Base-by-base conservation (phyloP, 2,797 vertebrate genomes). In the Takifugu rubripes region DNA sequence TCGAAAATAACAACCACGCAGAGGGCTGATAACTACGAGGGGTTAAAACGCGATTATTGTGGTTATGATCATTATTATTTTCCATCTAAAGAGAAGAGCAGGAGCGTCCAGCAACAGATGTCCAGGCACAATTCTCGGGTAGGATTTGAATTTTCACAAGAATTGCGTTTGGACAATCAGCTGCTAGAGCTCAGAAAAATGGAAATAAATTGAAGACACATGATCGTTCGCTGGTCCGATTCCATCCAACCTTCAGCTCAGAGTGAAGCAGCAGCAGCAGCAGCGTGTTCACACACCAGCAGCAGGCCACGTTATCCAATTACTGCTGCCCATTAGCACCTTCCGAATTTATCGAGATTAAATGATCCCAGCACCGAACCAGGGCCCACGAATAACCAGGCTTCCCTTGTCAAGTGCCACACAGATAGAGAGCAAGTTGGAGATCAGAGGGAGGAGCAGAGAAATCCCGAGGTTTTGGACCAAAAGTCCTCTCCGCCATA, bases 61-160 rank as follows among this genome's bases (percentile, higher is more conserved):
- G 1, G 8, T 29, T 29, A 31, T 5, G 7, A 31, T 31, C 6
- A n/a, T n/a, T n/a, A n/a, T n/a, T 17, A 45, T 7, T n/a, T n/a
- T 9, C 10, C 2, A 33, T 49, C 6, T 21, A 24, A 14, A 16
- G 63, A 69, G 87, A 67, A 68, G 89, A 48, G 67, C 74, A 72
- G 71, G 91, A 91, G 92, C 91, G 62, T 88, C 92, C 90, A 94
- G 93, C 96, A 93, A 97, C 95, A 95, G 96, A 98, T 96, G 95
- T 97, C 96, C 96, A 96, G 87, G 90, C 94, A 97, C 96, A 98
- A 98, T 95, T 96, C 96, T 98, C 94, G 95, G 92, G 85, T 93
- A 87, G 84, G 73, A 72, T 85, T 88, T 81, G 85, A 90, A 87
- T 90, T 91, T 87, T 91, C 69, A 87, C 93, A 93, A 94, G 93